phyloP scores from a whole-genome alignment of 1,140 invertebrate genomes.

The Heliconius hermathena region DNA sequence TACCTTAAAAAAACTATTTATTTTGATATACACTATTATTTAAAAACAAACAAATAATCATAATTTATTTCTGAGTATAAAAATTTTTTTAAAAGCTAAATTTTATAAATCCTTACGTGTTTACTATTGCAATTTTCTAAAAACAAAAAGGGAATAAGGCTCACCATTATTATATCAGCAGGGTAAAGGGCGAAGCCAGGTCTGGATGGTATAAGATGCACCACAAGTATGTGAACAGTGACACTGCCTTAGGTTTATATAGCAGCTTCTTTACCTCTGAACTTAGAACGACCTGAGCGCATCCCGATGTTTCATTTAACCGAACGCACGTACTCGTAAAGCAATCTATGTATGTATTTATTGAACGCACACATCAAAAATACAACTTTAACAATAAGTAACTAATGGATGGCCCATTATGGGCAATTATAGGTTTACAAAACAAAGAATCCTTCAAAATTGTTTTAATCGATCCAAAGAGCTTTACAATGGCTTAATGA shows the following conservation, averaged over 20 bases:
- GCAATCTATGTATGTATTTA: slow-evolving; percentile 36
- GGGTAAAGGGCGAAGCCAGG: slow-evolving; percentile 24
- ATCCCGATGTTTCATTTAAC: slow-evolving; percentile 57
- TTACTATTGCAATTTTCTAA: neutral
- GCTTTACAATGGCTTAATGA: neutral
- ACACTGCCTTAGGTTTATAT: slow-evolving; percentile 74
- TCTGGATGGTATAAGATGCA: slow-evolving; percentile 61
- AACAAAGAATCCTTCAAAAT: slow-evolving; percentile 33
- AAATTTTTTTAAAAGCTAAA: neutral
- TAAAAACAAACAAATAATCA: too few species aligned
- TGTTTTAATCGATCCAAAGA: slow-evolving; percentile 13
- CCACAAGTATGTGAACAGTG: slow-evolving; percentile 63
- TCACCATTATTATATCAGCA: slow-evolving; percentile 56
- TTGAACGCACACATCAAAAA: slow-evolving; percentile 35
- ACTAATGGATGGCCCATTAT: slow-evolving; percentile 34
- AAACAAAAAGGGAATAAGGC: slow-evolving; percentile 23
- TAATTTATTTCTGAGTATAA: too few species aligned
- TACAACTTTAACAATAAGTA: slow-evolving; percentile 41
- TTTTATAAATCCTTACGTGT: neutral
- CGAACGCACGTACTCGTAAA: slow-evolving; percentile 43
- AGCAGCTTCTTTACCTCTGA: slow-evolving; percentile 76
- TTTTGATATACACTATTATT: too few species aligned
- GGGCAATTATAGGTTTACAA: slow-evolving; percentile 37
- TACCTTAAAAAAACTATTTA: too few species aligned
- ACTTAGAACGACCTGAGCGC: slow-evolving; percentile 70